Percentiles rank a stretch among this genome's conserved stretches.
These are phyloP conservation scores for Peromyscus eremicus DNA, from an alignment of 2,797 vertebrate genomes.

Conservation along the genomic window DNA sequence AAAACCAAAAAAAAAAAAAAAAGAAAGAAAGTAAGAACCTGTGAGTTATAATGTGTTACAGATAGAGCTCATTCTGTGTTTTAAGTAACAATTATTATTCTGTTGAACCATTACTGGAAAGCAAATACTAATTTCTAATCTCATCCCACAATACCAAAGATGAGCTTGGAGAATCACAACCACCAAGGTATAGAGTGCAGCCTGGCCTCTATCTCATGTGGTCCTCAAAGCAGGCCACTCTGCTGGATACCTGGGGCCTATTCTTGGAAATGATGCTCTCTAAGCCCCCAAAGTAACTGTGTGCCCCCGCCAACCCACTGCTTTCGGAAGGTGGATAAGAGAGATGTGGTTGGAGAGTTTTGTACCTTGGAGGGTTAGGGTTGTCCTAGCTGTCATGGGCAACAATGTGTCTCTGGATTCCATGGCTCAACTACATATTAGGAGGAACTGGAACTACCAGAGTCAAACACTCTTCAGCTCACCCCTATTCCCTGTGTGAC, in stretches of 20 bases:
- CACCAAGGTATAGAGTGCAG: not conserved
- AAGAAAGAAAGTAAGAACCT: not conserved
- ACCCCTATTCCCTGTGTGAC: rapidly evolving
- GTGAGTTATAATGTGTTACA: not conserved
- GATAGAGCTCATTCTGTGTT: not conserved
- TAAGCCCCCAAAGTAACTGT: not conserved
- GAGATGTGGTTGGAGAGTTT: not conserved
- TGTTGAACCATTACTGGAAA: not conserved
- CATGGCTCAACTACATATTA: rapidly evolving
- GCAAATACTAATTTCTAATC: not conserved
- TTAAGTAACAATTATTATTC: not conserved
- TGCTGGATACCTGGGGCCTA: no score
- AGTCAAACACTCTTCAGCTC: not conserved
- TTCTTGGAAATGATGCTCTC: rapidly evolving
- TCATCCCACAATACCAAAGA: not conserved
- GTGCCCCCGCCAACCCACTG: rapidly evolving
- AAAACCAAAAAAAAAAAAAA: no score
- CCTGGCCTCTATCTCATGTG: no score
- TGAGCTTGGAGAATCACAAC: no score
- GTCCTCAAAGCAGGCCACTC: no score
- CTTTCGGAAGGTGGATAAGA: not conserved
- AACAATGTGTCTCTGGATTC: not conserved
- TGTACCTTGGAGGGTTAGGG: rapidly evolving
- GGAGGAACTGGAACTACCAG: rapidly evolving
- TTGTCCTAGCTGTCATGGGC: rapidly evolving